Evolutionary conservation across 2,888 invertebrate species (phyloP).

Genomic region (Orchesella flavescens): DNA sequence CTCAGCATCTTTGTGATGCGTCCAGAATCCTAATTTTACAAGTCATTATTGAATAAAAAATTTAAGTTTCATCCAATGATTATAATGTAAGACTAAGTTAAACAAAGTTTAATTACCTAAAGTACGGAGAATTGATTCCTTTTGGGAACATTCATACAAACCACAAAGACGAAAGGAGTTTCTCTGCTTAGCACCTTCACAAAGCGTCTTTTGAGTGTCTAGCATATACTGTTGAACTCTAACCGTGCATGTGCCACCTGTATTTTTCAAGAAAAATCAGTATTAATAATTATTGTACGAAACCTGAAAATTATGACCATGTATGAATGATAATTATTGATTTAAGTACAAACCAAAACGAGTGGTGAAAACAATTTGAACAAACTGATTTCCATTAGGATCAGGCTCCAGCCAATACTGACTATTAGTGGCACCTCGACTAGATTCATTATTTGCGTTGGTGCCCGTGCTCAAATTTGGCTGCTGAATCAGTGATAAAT

Average conservation of each 20-base stretch:
- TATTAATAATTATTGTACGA: too few species aligned
- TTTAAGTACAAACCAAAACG: slow-evolving; percentile 22
- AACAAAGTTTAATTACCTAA: too few species aligned
- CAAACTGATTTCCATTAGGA: slow-evolving; percentile 37
- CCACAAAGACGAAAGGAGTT: slow-evolving; percentile 66
- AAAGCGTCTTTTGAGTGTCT: slow-evolving; percentile 61
- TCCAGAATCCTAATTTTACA: slow-evolving; percentile 60
- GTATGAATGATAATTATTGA: too few species aligned
- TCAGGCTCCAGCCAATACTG: slow-evolving; percentile 45
- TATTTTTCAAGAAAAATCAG: not conserved
- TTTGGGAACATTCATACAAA: slow-evolving; percentile 65
- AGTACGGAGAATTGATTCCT: slow-evolving; percentile 52
- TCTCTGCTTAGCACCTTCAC: slow-evolving; percentile 43
- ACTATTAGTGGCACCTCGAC: not conserved
- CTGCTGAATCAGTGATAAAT: slow-evolving; percentile 20
- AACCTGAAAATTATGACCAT: too few species aligned
- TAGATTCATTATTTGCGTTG: not conserved
- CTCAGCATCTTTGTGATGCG: slow-evolving; percentile 29
- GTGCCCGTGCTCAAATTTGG: not conserved
- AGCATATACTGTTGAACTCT: slow-evolving; percentile 69
- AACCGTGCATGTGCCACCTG: slow-evolving; percentile 62
- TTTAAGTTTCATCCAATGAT: too few species aligned
- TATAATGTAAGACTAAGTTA: too few species aligned
- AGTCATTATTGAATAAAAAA: too few species aligned
- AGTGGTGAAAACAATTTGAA: slow-evolving; percentile 63